Evolutionary conservation across 2,113 vertebrate genomes (phyloP), one percentile per base, ranked within the genome.

Genomic region (Chaetorhynchus papuensis): DNA sequence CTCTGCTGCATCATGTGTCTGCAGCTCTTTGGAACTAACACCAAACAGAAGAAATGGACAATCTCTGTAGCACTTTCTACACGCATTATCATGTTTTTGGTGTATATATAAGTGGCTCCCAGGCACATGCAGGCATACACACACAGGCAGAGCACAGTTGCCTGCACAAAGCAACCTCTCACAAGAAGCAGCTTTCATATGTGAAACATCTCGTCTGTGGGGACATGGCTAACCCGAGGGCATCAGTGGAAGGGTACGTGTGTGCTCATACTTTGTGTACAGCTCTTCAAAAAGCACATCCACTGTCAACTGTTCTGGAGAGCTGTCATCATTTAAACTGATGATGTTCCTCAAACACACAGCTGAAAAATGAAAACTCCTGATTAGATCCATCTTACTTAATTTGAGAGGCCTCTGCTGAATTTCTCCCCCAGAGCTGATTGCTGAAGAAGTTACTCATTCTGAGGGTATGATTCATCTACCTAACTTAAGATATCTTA

Each of bases 1-100:
- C 0, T 0, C 19, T 39, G 35, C 59, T 37, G n/a, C 41, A 78
- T 14, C 0, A 0, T 23, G 21, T 2, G 2, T 19, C 52, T 70
- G 33, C 24, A 83, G 68, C 22, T 50, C 42, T 35, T 54, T 20
- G 61, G 27, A 45, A 12, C 11, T 50, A 12, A 42, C 1, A 6
- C 19, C 39, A 41, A 77, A 44, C 8, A 66, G 64, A 81, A 86
- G 81, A 63, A 60, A 75, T 1, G 41, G 41, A 63, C 4, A 3
- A 63, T 31, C 39, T 76, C 49, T 54, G 44, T 11, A 70, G 63
- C 24, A 6, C 10, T 50, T 59, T 69, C 53, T 19, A 6, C 16
- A 8, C 23, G 17, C 2, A 5, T 49, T 70, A 59, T 35, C 0
- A 0, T 39, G 31, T 44, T 91, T 81, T 60, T 68, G 49, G 15